Conservation (phyloP, 2,797 vertebrate genomes). For the Iguana delicatissima region DNA sequence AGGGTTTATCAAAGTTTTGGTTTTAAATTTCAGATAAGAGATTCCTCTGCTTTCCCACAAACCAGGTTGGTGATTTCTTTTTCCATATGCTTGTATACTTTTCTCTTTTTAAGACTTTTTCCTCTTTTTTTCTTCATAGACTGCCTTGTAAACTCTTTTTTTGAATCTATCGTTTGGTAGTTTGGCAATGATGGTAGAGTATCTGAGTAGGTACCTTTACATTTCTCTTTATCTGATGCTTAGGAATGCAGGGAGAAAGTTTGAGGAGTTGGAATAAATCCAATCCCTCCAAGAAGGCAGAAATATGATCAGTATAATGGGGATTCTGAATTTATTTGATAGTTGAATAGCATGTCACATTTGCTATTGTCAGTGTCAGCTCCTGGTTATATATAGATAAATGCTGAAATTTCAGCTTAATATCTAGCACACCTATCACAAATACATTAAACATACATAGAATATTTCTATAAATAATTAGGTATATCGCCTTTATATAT, state of each 20-base stretch:
- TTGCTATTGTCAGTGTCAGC: not conserved
- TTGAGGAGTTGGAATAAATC: not conserved
- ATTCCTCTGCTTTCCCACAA: constrained; percentile 52
- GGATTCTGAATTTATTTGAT: not conserved
- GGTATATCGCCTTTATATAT: not conserved
- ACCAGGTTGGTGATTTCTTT: constrained; percentile 81
- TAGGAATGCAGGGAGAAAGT: not conserved
- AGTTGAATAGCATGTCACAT: constrained; percentile 12
- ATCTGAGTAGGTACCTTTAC: not conserved
- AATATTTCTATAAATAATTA: constrained; percentile 5
- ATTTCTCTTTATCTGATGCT: not conserved
- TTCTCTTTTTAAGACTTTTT: not conserved
- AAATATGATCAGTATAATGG: not conserved
- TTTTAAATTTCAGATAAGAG: constrained; percentile 69
- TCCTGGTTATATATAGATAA: not conserved
- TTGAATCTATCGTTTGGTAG: not conserved
- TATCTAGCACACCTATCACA: not conserved
- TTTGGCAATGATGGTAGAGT: not conserved
- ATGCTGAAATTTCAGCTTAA: not conserved
- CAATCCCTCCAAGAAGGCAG: not conserved
- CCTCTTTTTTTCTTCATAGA: not conserved
- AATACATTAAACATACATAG: not conserved
- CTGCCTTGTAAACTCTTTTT: not conserved
- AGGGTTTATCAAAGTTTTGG: constrained; percentile 62
- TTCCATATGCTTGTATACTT: constrained; percentile 22